Base-by-base conservation (phyloP, 2,113 vertebrate genomes). In the Nanorana parkeri region DNA sequence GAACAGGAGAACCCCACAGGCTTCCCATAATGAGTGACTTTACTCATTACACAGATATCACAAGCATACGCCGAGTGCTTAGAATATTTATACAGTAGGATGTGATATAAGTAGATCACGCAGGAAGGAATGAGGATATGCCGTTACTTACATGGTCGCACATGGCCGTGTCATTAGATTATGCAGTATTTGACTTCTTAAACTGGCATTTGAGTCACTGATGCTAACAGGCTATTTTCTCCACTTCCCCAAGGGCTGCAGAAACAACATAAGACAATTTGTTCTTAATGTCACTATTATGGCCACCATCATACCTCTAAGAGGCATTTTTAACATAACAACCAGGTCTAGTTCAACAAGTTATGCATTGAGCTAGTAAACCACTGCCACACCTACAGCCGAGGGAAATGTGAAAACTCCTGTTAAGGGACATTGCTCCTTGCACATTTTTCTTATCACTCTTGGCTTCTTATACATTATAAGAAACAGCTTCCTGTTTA, bases 401-500 rank as follows among this genome's bases (percentile, higher is more conserved):
- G 61, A 86, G 78, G 3, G 64, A 84, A 78, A 69, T 28, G 63
- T 67, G 58, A 67, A 58, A 55, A 58, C 84, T 63, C 79, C 41
- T 72, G 68, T 0, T 19, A 20, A 67, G 36, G 80, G 80, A 77
- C 3, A 67, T 17, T 76, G 36, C 85, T 78, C 72, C 84, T 86
- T 78, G 83, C 68, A 88, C 78, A 55, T 76, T 80, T 0, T 90
- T 90, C 90, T 86, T 85, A 86, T 78, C 1, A 24, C 71, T 77
- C 81, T 84, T 86, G 88, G 76, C 71, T 85, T 24, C 82, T 88
- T 88, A 87, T 86, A 89, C 82, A 41, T 81, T 88, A 86, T 88
- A 85, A 90, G 88, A 89, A 89, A 87, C 81, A 29, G 85, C 85
- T 89, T 89, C 88, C 90, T 90, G 86, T 71, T 87, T 32, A 0